A percentile compares a stretch with the other conserved stretches of the same genome.
phyloP scores from a whole-genome alignment of 2,888 invertebrate species.

The Plemyria rubiginata region DNA sequence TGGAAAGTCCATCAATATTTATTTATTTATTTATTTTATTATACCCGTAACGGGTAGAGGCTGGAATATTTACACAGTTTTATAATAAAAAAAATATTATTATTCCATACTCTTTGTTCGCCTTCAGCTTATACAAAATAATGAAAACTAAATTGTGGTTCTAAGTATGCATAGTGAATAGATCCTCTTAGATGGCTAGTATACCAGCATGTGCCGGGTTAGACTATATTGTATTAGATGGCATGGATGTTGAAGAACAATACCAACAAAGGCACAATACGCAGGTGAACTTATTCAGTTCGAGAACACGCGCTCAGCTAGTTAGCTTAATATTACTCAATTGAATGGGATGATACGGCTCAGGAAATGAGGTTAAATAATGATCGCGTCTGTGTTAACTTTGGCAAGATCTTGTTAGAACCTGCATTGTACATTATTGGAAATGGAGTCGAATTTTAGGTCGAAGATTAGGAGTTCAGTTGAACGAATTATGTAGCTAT shows the following conservation, averaged over 20 bases:
- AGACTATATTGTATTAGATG: not conserved
- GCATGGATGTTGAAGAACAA: constrained; percentile 3
- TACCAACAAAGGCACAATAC: constrained; percentile 19
- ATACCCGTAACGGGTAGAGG: too few relatives aligned
- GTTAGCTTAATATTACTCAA: constrained; percentile 18
- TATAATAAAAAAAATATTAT: too few relatives aligned
- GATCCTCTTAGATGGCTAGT: not conserved
- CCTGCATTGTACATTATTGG: not conserved
- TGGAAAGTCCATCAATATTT: too few relatives aligned
- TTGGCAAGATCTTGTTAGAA: not conserved
- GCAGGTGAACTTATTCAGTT: constrained; percentile 13
- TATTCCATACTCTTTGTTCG: too few relatives aligned
- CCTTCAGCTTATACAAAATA: too few relatives aligned
- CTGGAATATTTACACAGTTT: too few relatives aligned
- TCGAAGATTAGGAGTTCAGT: too few relatives aligned
- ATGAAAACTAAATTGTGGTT: too few relatives aligned
- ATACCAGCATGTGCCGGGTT: not conserved
- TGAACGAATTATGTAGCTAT: too few relatives aligned
- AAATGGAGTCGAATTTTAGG: too few relatives aligned
- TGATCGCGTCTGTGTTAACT: constrained; percentile 9
- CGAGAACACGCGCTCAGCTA: constrained; percentile 23
- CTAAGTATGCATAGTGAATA: not conserved
- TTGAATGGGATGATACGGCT: constrained; percentile 10
- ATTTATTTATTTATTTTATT: too few relatives aligned
- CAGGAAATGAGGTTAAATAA: constrained; percentile 14